Evolutionary conservation across 2,888 invertebrate species (phyloP).

Genomic region (Drepana falcataria): DNA sequence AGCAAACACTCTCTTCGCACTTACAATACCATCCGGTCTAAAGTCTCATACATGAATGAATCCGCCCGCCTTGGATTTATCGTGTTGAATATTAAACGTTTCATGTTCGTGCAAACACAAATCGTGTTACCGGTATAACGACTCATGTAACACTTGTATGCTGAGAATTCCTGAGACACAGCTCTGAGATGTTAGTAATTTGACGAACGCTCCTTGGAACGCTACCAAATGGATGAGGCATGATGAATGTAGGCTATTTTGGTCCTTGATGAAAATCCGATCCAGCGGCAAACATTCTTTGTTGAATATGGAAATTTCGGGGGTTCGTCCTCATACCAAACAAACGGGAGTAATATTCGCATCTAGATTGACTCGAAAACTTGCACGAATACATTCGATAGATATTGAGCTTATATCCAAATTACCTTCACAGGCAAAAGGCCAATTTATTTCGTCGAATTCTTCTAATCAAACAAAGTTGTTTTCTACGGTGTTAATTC

Average conservation of each 20-base stretch:
- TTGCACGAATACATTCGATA: background rate
- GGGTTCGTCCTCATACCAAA: background rate
- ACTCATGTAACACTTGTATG: slow-evolving; percentile 23
- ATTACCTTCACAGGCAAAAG: background rate
- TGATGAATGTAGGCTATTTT: slow-evolving; percentile 18
- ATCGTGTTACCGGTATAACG: slow-evolving; percentile 29
- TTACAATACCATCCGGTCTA: slow-evolving; percentile 1
- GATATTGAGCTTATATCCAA: background rate
- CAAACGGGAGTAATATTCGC: background rate
- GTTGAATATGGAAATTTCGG: background rate
- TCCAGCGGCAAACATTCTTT: slow-evolving; percentile 10
- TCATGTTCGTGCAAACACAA: slow-evolving; percentile 21
- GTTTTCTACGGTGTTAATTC: slow-evolving; percentile 14
- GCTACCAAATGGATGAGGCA: slow-evolving; percentile 36
- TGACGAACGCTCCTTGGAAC: slow-evolving; percentile 44
- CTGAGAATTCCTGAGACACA: slow-evolving; percentile 19
- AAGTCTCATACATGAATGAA: slow-evolving; percentile 2
- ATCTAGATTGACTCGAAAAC: background rate
- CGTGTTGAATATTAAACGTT: slow-evolving; percentile 18
- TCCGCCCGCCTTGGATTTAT: slow-evolving; percentile 10
- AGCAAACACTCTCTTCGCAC: background rate
- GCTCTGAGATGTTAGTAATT: slow-evolving; percentile 27
- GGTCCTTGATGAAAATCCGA: slow-evolving; percentile 20
- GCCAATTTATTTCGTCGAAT: slow-evolving; percentile 3
- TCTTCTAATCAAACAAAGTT: slow-evolving; percentile 18